Percentiles rank a stretch among this genome's conserved stretches.
Evolutionary conservation across 1,140 invertebrate species (phyloP).

Genomic region (Atta texana): DNA sequence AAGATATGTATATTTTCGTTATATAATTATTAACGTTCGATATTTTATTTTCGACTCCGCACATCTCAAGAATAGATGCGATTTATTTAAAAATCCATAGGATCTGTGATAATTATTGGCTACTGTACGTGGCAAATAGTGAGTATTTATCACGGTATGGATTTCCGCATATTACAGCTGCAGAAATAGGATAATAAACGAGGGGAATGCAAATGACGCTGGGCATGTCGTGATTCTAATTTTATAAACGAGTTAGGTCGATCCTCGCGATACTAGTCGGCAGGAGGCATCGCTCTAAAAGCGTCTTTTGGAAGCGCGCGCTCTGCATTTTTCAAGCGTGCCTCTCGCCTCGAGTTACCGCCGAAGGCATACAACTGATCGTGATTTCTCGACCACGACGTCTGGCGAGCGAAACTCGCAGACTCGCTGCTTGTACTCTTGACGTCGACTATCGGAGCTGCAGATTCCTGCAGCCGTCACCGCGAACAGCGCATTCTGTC

Average conservation of each 20-base stretch:
- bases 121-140: not conserved
- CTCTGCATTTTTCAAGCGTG: conserved; percentile 65
- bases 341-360: conserved; percentile 38
- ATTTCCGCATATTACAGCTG: conserved; percentile 22
- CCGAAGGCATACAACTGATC: conserved; percentile 25
- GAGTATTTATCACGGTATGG: not conserved
- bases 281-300: conserved; percentile 68
- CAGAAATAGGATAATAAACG: conserved; percentile 71
- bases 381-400: conserved; percentile 54
- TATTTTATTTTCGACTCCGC: not conserved
- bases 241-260: conserved; percentile 63
- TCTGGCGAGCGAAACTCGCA: conserved; percentile 27
- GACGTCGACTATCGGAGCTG: conserved; percentile 55
- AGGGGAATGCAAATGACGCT: conserved; percentile 65
- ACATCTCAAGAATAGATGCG: not conserved
- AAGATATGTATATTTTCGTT: not conserved
- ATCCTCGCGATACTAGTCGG: conserved; percentile 58
- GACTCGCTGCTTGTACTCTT: not conserved
- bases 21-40: not conserved
- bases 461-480: conserved; percentile 36
- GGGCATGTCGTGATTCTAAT: conserved; percentile 69
- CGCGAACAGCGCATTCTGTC: not conserved
- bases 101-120: not conserved
- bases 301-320: conserved; percentile 57
- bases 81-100: not conserved